A percentile compares a stretch with the other conserved stretches of the same genome.
Evolutionary conservation across 2,797 vertebrate species (phyloP).

Genomic region (Manis javanica): DNA sequence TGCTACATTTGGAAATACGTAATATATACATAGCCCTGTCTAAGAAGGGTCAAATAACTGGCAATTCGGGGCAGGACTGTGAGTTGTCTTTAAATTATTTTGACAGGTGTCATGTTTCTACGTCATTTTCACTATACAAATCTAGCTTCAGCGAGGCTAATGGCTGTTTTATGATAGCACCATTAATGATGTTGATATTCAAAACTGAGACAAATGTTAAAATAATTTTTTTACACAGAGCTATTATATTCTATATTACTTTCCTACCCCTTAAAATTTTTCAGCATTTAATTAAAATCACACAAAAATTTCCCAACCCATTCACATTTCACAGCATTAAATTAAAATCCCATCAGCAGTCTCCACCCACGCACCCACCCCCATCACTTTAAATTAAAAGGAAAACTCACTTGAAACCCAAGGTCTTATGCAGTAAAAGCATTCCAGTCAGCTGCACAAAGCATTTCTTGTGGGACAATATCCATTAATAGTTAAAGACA

Average conservation of each 20-base stretch:
- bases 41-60: slow-evolving; percentile 7
- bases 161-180: slow-evolving; percentile 29
- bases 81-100: background rate
- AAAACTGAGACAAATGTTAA: slow-evolving; percentile 44
- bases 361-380: background rate
- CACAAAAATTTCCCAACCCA: slow-evolving; percentile 52
- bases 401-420: slow-evolving; percentile 44
- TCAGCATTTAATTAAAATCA: slow-evolving; percentile 57
- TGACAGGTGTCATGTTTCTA: background rate
- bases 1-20: slow-evolving; percentile 1
- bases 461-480: slow-evolving; percentile 51
- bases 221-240: slow-evolving; percentile 40
- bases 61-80: background rate
- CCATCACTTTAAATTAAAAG: slow-evolving; percentile 56
- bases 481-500: slow-evolving; percentile 29
- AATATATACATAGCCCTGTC: background rate
- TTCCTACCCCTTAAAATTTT: slow-evolving; percentile 50
- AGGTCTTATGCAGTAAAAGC: slow-evolving; percentile 1
- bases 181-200: slow-evolving; percentile 54
- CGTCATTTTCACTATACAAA: slow-evolving; percentile 24
- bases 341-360: slow-evolving; percentile 56
- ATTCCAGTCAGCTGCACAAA: slow-evolving; percentile 30
- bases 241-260: slow-evolving; percentile 57
- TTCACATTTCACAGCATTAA: slow-evolving; percentile 77
- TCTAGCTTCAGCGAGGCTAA: slow-evolving; percentile 22